A percentile compares a stretch with the other conserved stretches of the same genome.
phyloP scores from a whole-genome alignment of 2,888 invertebrate species.

The Seira ritae region DNA sequence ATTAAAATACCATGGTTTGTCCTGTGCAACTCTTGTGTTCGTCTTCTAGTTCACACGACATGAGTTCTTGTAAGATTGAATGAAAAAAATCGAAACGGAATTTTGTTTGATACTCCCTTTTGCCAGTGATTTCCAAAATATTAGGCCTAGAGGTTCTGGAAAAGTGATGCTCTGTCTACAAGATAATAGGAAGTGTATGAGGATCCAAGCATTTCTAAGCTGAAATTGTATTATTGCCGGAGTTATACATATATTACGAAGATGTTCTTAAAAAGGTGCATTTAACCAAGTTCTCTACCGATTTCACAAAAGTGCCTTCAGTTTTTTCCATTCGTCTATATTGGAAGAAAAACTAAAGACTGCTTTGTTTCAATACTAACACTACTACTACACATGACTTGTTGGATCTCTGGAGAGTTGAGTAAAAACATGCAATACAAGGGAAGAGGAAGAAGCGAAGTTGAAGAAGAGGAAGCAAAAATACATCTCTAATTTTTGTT shows the following conservation, averaged over 20 bases:
- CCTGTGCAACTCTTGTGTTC: conserved; percentile 24
- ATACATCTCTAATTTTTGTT: conserved; percentile 28
- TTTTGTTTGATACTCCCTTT: background rate
- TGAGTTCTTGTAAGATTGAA: background rate
- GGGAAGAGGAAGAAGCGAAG: conserved; percentile 2
- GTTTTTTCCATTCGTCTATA: background rate
- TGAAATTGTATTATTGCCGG: too few relatives aligned
- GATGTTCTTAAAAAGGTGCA: too few relatives aligned
- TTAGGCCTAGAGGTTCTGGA: background rate
- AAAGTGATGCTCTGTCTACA: too few relatives aligned
- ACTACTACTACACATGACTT: background rate
- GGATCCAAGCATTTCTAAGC: too few relatives aligned
- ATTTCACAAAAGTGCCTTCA: background rate
- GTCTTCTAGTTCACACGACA: conserved; percentile 1
- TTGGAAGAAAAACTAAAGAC: background rate
- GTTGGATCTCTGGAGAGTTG: conserved; percentile 3
- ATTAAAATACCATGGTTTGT: background rate
- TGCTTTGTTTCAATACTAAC: too few relatives aligned
- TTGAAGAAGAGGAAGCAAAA: conserved; percentile 30
- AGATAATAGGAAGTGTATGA: too few relatives aligned
- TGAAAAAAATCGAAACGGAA: too few relatives aligned
- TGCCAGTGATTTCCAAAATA: conserved; percentile 6
- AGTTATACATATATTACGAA: too few relatives aligned
- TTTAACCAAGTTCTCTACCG: too few relatives aligned
- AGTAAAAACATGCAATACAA: background rate